Evolutionary conservation across 2,113 vertebrate genomes (phyloP), one percentile per base, ranked within the genome.

Genomic region (Fulmarus glacialis): DNA sequence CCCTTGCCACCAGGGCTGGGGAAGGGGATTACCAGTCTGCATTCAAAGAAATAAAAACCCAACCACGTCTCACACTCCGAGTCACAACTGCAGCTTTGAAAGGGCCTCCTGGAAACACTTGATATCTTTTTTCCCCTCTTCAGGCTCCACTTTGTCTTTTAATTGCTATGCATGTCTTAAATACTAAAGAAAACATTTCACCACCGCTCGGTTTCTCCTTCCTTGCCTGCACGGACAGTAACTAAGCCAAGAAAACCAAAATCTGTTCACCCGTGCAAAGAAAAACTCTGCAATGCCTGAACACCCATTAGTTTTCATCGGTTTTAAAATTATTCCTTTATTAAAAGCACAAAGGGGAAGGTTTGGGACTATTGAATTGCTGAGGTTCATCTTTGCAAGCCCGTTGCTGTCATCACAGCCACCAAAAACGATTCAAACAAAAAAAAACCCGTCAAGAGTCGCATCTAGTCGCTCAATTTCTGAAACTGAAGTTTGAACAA

Each of bases 241-340:
- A n/a, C 27, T 53, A 3, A 22, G 1, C 14, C 32, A 29, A 36
- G 17, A 24, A 55, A 52, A 8, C 14, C 67, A 14, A 63, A 77
- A 47, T 13, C 30, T 16, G 6, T 23, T 14, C 20, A 9, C 2
- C 47, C 20, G 0, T 1, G 26, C n/a, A 22, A 47, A 71, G 29
- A 16, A 34, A 72, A 68, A 12, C n/a, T 14, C 73, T 5, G 47
- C n/a, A 5, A 2, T 3, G n/a, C 60, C 71, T 62, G 3, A 40
- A 6, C 22, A 7, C 38, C 13, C 23, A 0, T 26, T 1, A 4
- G 12, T 64, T 64, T 12, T 13, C 9, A 10, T 6, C 9, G 0
- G 9, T 16, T 89, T 32, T 58, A 20, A 8, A 36, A 30, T 30
- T 29, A 29, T 20, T 43, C 59, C 21, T 17, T 24, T 11, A 8